A percentile compares a stretch with the other conserved stretches of the same genome.
Conservation (phyloP, 2,888 invertebrate genomes). For the Morinoia aosen region DNA sequence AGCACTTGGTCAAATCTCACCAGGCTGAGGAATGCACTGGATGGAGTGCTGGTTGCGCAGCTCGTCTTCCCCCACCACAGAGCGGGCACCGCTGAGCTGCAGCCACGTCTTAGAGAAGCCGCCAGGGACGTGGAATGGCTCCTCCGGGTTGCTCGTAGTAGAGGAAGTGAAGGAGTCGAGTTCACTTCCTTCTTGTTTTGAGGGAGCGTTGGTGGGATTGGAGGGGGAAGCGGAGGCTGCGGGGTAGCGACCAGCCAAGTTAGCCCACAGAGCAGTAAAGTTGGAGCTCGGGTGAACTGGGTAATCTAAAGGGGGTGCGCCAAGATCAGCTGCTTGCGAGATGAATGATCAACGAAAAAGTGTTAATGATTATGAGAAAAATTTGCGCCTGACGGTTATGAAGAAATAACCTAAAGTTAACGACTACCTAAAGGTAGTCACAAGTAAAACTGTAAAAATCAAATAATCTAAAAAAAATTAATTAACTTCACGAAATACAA, state of each 20-base stretch:
- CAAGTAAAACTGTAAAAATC: neutral
- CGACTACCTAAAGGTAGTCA: no score
- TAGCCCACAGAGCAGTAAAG: slow-evolving; percentile 53
- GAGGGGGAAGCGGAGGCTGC: slow-evolving; percentile 6
- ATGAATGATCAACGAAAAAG: neutral
- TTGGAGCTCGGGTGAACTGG: slow-evolving; percentile 49
- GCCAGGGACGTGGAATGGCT: neutral
- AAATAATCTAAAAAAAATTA: neutral
- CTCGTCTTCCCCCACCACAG: neutral
- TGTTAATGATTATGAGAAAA: neutral
- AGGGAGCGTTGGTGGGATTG: slow-evolving; percentile 15
- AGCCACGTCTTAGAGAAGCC: slow-evolving; percentile 8
- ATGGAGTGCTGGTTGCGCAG: slow-evolving; percentile 53
- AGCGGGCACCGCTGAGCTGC: neutral
- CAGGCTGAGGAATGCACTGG: slow-evolving; percentile 67
- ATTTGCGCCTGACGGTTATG: neutral
- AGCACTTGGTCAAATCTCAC: slow-evolving; percentile 34
- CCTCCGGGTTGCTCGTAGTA: neutral
- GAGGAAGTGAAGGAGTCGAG: neutral
- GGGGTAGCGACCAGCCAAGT: slow-evolving; percentile 53
- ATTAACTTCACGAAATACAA: neutral
- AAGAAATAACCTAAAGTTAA: neutral
- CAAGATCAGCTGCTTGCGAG: neutral
- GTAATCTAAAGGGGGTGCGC: slow-evolving; percentile 41
- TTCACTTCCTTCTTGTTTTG: neutral